Conservation (phyloP, 2,888 invertebrate species). For the Sesamia inferens region DNA sequence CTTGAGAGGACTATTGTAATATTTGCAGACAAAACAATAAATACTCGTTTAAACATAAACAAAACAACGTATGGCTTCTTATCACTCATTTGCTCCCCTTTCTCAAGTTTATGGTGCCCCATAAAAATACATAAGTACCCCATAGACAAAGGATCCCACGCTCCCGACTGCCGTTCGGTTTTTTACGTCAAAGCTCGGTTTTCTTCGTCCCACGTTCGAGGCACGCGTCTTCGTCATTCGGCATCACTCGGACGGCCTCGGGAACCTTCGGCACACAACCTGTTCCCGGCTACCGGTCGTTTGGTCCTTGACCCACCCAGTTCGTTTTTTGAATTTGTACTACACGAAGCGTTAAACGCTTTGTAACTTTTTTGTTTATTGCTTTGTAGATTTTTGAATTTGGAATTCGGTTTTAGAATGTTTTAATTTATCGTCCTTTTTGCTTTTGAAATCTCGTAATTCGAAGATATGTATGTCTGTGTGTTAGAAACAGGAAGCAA, state of each 20-base stretch:
- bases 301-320: constrained; percentile 71
- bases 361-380: constrained; percentile 55
- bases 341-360: constrained; percentile 55
- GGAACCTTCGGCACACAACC: constrained; percentile 58
- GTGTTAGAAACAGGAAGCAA: no score
- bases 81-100: constrained; percentile 45
- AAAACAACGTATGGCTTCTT: constrained; percentile 35
- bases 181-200: constrained; percentile 50
- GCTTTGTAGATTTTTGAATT: constrained; percentile 52
- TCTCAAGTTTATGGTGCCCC: constrained; percentile 27
- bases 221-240: constrained; percentile 58
- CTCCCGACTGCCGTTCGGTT: constrained; percentile 44
- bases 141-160: constrained; percentile 55
- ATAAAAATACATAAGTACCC: constrained; percentile 43
- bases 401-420: constrained; percentile 48
- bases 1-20: constrained; percentile 16
- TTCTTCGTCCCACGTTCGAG: constrained; percentile 51
- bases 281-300: constrained; percentile 68
- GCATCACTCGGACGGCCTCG: constrained; percentile 48
- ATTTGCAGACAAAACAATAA: constrained; percentile 3
- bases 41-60: constrained; percentile 18
- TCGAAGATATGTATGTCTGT: not conserved
- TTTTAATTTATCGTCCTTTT: constrained; percentile 43
- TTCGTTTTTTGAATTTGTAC: constrained; percentile 59
- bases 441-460: constrained; percentile 11